phyloP scores from a whole-genome alignment of 2,888 invertebrate genomes.

The Drosophila antonietae region DNA sequence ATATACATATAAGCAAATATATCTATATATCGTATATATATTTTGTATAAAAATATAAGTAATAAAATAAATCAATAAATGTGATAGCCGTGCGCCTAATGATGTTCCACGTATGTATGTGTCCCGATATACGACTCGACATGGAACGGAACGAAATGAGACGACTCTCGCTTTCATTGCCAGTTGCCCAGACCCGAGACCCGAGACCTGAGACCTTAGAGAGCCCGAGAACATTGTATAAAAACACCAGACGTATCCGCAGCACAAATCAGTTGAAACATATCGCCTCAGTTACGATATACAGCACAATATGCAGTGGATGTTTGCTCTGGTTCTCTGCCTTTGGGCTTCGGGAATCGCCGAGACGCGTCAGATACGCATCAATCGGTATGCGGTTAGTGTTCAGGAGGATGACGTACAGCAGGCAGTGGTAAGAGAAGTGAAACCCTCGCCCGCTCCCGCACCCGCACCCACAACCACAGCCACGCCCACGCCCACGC shows the following conservation, averaged over 20 bases:
- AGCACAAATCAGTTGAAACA: conserved; percentile 57
- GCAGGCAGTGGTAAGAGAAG: conserved; percentile 59
- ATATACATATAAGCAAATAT: conserved; percentile 4
- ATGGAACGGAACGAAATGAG: conserved; percentile 30
- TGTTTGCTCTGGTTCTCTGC: conserved; percentile 34
- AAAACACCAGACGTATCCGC: conserved; percentile 49
- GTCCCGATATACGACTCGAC: conserved; percentile 26
- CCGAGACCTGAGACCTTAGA: conserved; percentile 52
- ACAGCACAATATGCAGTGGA: conserved; percentile 46
- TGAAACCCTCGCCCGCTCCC: conserved; percentile 48
- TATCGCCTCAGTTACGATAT: conserved; percentile 38
- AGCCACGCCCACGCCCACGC: conserved; percentile 38
- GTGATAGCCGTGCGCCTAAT: conserved; percentile 71
- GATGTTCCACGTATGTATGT: conserved; percentile 46
- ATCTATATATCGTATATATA: background rate
- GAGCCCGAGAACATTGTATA: conserved; percentile 66
- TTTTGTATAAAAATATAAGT: conserved; percentile 40
- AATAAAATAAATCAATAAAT: conserved; percentile 73
- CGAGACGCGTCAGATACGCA: conserved; percentile 75
- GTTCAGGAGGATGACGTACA: conserved; percentile 65
- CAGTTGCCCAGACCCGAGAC: conserved; percentile 6
- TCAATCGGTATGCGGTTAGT: conserved; percentile 73
- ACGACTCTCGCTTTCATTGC: conserved; percentile 71
- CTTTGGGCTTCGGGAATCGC: conserved; percentile 40
- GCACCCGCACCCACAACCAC: conserved; percentile 50